These are phyloP conservation scores for Alces alces DNA, from an alignment of 2,113 vertebrate species.

Conservation along the genomic window DNA sequence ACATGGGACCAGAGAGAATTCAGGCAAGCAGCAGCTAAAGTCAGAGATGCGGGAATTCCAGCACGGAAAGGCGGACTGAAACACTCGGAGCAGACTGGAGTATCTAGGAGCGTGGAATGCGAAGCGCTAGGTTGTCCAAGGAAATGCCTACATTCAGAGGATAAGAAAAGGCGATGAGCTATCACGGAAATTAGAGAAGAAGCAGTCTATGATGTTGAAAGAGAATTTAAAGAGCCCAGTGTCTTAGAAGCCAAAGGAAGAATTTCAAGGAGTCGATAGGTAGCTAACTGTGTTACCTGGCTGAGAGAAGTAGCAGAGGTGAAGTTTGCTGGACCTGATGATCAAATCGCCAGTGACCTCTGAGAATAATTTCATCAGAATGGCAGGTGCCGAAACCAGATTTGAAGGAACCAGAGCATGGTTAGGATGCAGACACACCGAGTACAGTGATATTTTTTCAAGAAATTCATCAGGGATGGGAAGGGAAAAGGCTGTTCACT, in stretches of 20 bases:
- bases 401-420: not conserved
- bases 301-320: not conserved
- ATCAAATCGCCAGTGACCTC: not conserved
- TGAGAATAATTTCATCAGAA: slow-evolving; percentile 2
- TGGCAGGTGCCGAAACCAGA: not conserved
- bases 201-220: not conserved
- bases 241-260: slow-evolving; percentile 8
- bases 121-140: not conserved
- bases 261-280: not conserved
- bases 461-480: not conserved
- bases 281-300: not conserved
- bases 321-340: not conserved
- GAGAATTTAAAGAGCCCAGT: not conserved
- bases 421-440: not conserved
- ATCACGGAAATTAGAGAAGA: not conserved
- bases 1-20: not conserved
- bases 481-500: not conserved
- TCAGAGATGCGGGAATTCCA: not conserved
- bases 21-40: not conserved
- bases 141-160: not conserved
- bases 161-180: not conserved
- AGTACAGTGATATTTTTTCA: not conserved
- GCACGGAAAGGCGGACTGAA: not conserved
- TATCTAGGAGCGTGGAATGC: not conserved
- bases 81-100: not conserved